These are phyloP conservation scores for Capitella teleta DNA, from an alignment of 1,140 invertebrate genomes.

Conservation along the genomic window DNA sequence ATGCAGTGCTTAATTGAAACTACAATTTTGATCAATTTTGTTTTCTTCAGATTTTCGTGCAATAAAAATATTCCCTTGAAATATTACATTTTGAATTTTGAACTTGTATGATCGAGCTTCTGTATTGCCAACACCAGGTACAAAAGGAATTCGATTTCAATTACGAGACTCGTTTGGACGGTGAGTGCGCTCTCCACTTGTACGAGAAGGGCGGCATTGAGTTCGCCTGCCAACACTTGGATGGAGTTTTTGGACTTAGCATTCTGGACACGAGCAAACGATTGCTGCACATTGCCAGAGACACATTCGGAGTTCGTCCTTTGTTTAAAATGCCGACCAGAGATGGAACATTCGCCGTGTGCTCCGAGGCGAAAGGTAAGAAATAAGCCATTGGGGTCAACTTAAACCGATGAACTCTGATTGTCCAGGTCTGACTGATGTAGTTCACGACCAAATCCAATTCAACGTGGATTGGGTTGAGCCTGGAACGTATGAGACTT, in stretches of 20 bases:
- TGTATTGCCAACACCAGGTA: no score
- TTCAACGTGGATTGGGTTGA: slow-evolving; percentile 12
- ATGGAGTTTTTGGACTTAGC: slow-evolving; percentile 77
- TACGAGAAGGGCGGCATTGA: slow-evolving; percentile 39
- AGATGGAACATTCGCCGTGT: slow-evolving; percentile 36
- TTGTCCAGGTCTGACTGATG: slow-evolving; percentile 14
- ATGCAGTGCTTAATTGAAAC: no score
- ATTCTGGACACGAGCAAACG: slow-evolving; percentile 61
- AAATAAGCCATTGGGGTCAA: no score
- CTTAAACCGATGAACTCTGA: no score
- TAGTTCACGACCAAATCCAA: slow-evolving; percentile 7
- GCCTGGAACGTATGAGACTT: slow-evolving; percentile 16
- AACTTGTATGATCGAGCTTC: no score
- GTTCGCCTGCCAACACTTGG: slow-evolving; percentile 34
- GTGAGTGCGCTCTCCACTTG: slow-evolving; percentile 42
- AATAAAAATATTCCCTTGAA: no score
- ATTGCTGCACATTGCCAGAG: slow-evolving; percentile 62
- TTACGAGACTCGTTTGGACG: slow-evolving; percentile 38
- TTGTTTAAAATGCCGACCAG: slow-evolving; percentile 54
- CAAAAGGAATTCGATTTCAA: slow-evolving; percentile 28
- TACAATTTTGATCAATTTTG: no score
- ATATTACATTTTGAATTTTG: no score
- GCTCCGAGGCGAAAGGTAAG: slow-evolving; percentile 43
- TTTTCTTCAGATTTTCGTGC: no score
- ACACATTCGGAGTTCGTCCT: slow-evolving; percentile 79